Conservation (phyloP, 2,888 invertebrate genomes). For the Meganola albula region DNA sequence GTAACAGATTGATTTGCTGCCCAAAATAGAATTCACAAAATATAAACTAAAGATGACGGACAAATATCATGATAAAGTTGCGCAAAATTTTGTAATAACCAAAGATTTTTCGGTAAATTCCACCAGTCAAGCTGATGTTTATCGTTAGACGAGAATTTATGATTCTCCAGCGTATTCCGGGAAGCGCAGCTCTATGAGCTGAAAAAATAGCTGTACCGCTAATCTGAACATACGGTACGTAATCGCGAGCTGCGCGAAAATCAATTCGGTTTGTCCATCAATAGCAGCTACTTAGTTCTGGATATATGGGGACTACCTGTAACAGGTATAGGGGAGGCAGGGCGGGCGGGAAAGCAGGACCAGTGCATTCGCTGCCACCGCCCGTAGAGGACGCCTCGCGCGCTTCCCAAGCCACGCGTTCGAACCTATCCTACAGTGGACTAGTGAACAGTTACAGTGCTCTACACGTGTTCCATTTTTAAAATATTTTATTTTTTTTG, state of each 20-base stretch:
- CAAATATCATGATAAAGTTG: constrained; percentile 24
- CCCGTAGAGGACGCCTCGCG: constrained; percentile 46
- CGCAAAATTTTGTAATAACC: constrained; percentile 29
- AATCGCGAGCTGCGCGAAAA: constrained; percentile 44
- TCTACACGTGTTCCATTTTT: constrained; percentile 16
- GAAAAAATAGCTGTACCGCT: constrained; percentile 21
- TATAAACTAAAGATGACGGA: constrained; percentile 20
- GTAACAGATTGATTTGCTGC: too few relatives aligned
- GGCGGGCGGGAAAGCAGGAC: constrained; percentile 47
- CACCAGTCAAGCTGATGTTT: constrained; percentile 30
- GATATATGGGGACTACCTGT: constrained; percentile 62
- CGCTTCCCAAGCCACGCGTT: constrained; percentile 32
- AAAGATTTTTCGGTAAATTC: constrained; percentile 27
- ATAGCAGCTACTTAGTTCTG: constrained; percentile 68
- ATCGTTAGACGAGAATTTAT: constrained; percentile 36
- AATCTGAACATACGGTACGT: constrained; percentile 21
- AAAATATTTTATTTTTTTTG: constrained; percentile 5
- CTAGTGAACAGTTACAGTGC: constrained; percentile 38
- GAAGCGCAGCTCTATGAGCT: constrained; percentile 24
- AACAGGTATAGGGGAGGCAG: constrained; percentile 58
- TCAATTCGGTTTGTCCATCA: constrained; percentile 70
- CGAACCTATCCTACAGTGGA: constrained; percentile 35
- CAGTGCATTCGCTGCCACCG: constrained; percentile 62
- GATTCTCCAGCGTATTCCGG: constrained; percentile 31
- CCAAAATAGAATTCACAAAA: constrained; percentile 8